These are phyloP conservation scores for Silurus aristotelis DNA, from an alignment of 2,797 vertebrate genomes.

Conservation along the genomic window DNA sequence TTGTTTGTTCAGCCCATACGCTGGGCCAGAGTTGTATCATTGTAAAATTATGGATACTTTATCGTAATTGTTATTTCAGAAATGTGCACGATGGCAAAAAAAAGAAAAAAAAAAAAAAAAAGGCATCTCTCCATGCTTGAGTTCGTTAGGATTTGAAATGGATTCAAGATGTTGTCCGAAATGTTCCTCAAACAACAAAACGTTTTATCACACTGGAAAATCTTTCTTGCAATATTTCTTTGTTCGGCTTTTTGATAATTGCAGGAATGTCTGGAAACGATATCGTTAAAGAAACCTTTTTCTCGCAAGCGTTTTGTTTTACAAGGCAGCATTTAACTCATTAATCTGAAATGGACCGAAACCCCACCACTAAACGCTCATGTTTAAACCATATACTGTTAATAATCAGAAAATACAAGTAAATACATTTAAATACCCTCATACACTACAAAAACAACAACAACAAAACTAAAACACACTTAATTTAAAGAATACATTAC, in stretches of 20 bases:
- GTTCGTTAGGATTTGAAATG: conserved; percentile 44
- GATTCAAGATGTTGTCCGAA: conserved; percentile 42
- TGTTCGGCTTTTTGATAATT: conserved; percentile 48
- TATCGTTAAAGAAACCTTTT: conserved; percentile 57
- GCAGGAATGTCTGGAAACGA: conserved; percentile 60
- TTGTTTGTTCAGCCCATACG: not conserved
- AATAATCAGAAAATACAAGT: conserved; percentile 4
- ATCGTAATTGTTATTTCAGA: not conserved
- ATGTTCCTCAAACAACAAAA: not conserved
- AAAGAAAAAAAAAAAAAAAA: not conserved
- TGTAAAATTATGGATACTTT: conserved; percentile 5
- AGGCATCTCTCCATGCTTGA: conserved; percentile 27
- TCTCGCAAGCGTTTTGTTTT: not conserved
- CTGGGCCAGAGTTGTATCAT: not conserved
- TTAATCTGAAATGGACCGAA: conserved; percentile 44
- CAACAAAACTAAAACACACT: not conserved
- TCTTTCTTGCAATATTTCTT: conserved; percentile 24
- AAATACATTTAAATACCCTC: not conserved
- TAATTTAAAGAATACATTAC: not conserved
- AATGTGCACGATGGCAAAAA: not conserved
- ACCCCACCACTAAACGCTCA: conserved; percentile 30
- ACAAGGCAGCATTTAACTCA: conserved; percentile 50
- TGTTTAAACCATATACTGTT: conserved; percentile 17
- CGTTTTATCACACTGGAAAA: conserved; percentile 32
- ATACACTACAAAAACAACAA: not conserved